Base-by-base conservation (phyloP, 2,888 invertebrate genomes). In the Diarsia mendica region DNA sequence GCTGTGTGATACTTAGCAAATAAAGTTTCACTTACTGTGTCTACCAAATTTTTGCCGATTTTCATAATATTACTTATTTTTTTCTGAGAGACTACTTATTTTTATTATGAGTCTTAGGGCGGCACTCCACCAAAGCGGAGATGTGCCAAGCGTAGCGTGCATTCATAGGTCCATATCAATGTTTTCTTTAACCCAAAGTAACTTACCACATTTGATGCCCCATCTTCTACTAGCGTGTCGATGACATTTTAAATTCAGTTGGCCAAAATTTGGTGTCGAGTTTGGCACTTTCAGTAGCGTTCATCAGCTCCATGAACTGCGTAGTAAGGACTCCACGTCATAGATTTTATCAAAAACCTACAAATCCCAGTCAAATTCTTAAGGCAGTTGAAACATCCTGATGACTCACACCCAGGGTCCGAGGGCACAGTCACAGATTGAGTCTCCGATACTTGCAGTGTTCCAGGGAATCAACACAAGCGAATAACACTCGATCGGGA, bases 401-500 rank as follows among this genome's bases (percentile, higher is more conserved):
- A 64, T 87, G 85, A 85, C 60, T 87, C 86, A 87, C 72, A 65
- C 65, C 67, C 78, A 77, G 76, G 83, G 79, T 85, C 76, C 67
- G 81, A 80, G 48, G 72, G 71, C 81, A 82, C 68, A 87, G 87
- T 82, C 84, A 75, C 86, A 88, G 92, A 92, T 92, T 86, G 89
- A 87, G 84, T 76, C 46, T 77, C 77, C 87, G 88, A 87, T 88
- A 89, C 87, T 87, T 88, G 88, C 88, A 84, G 76, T 85, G 89
- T 93, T 93, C 91, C 94, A 92, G 90, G 91, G 92, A 92, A 92
- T 90, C 90, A 89, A 89, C 90, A 86, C 88, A 89, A 89, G 89
- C 89, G 93, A 92, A 93, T 91, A 91, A 93, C 93, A 92, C 92
- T 90, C 93, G 95, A 96, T 95, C 94, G 93, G 91, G 90, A 92